Conservation (phyloP, 2,888 invertebrate genomes). For the Erannis defoliaria region DNA sequence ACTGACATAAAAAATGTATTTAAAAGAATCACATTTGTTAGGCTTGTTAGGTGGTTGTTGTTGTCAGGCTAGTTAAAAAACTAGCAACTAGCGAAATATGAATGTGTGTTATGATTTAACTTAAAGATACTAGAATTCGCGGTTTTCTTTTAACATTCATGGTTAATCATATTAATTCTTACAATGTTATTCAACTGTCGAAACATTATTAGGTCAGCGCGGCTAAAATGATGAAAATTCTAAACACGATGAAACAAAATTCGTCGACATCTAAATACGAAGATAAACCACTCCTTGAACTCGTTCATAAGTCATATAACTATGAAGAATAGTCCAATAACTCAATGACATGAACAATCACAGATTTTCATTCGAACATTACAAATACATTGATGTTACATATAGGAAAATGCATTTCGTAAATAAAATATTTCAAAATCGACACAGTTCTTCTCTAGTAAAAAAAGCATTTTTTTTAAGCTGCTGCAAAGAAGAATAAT, state of each 20-base stretch:
- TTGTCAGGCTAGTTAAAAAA: no score
- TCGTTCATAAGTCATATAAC: constrained; percentile 9
- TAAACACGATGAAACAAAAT: constrained; percentile 12
- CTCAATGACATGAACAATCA: constrained; percentile 74
- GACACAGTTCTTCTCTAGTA: constrained; percentile 25
- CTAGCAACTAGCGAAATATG: no score
- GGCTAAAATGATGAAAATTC: not conserved
- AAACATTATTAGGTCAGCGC: no score
- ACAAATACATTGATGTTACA: constrained; percentile 32
- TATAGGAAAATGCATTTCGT: constrained; percentile 50
- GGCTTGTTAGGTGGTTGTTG: no score
- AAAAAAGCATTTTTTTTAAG: not conserved
- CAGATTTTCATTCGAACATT: constrained; percentile 77
- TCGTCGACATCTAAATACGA: constrained; percentile 9
- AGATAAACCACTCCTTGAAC: constrained; percentile 22
- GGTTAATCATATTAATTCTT: no score
- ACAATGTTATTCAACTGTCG: no score
- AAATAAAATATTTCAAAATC: constrained; percentile 43
- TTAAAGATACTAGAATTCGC: no score
- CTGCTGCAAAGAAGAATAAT: not conserved
- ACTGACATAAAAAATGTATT: no score
- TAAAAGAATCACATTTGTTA: no score
- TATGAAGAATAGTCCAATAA: constrained; percentile 33
- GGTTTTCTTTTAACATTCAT: no score
- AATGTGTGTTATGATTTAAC: no score